A percentile compares a stretch with the other conserved stretches of the same genome.
phyloP scores from a whole-genome alignment of 2,113 vertebrate species.

The Trochalopteron elliotii region DNA sequence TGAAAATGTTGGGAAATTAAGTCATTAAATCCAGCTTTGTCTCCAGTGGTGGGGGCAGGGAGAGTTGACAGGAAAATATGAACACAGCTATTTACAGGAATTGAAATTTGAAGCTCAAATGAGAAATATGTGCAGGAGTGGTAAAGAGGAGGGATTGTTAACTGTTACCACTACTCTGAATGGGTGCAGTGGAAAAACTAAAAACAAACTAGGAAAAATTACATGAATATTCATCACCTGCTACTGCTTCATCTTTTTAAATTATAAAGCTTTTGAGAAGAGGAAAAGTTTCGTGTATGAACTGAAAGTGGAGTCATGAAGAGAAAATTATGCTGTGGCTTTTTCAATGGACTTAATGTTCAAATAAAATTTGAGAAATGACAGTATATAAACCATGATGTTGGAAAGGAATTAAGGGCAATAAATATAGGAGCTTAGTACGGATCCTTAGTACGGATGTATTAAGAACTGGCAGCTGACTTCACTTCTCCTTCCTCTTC shows the following conservation, averaged over 20 bases:
- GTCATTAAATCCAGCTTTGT: not conserved
- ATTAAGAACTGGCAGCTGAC: not conserved
- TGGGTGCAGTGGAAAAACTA: not conserved
- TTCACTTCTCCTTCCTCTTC: not conserved
- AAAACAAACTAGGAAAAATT: not conserved
- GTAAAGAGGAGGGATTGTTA: not conserved
- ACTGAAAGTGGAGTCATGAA: not conserved
- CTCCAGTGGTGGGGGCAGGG: not conserved
- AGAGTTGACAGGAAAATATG: not conserved
- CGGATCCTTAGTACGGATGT: too few relatives aligned
- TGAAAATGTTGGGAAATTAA: not conserved
- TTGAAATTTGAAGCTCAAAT: not conserved
- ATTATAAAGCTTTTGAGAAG: not conserved
- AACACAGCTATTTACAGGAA: slow-evolving; percentile 13
- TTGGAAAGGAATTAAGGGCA: not conserved
- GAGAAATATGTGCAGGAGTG: not conserved
- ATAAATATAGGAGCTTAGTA: not conserved
- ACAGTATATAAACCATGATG: not conserved
- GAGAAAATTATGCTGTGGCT: rapidly evolving
- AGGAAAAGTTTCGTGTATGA: not conserved
- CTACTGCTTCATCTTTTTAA: not conserved
- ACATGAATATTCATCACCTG: not conserved
- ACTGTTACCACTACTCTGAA: not conserved
- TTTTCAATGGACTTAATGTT: not conserved
- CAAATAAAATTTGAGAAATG: not conserved